Conservation (phyloP, 2,797 vertebrate genomes). For the Synanceia verrucosa region DNA sequence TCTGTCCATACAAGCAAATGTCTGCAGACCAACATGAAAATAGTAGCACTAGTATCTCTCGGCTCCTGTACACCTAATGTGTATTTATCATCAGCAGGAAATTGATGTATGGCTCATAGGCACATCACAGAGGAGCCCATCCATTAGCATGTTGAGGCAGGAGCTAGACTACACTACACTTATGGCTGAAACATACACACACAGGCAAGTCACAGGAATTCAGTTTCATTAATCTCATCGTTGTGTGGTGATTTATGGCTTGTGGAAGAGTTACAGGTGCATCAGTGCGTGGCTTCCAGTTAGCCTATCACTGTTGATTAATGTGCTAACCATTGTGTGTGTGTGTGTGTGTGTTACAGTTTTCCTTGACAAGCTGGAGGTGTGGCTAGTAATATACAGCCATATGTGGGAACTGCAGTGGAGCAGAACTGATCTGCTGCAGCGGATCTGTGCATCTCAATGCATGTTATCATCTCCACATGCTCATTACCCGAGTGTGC, state of each 20-base stretch:
- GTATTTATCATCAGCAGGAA: slow-evolving; percentile 61
- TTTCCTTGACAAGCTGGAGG: slow-evolving; percentile 32
- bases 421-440: slow-evolving; percentile 45
- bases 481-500: slow-evolving; percentile 24
- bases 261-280: slow-evolving; percentile 72
- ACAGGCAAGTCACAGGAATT: slow-evolving; percentile 51
- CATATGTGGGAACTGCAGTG: slow-evolving; percentile 42
- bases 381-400: slow-evolving; percentile 42
- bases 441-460: slow-evolving; percentile 19
- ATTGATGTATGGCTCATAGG: slow-evolving; percentile 37
- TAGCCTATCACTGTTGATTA: slow-evolving; percentile 62
- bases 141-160: slow-evolving; percentile 48
- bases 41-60: slow-evolving; percentile 22
- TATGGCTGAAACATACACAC: slow-evolving; percentile 25
- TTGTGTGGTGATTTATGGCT: slow-evolving; percentile 71
- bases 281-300: slow-evolving; percentile 65
- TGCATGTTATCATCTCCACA: slow-evolving; percentile 14
- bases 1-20: slow-evolving; percentile 33
- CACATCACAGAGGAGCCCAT: slow-evolving; percentile 26
- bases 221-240: slow-evolving; percentile 71
- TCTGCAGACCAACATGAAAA: slow-evolving; percentile 23
- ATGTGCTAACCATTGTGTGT: slow-evolving; percentile 52
- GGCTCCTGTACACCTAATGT: slow-evolving; percentile 37
- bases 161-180: slow-evolving; percentile 12
- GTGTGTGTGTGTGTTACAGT: not conserved